These are phyloP conservation scores for Craseonycteris thonglongyai DNA, from an alignment of 2,113 vertebrate genomes.

Conservation along the genomic window DNA sequence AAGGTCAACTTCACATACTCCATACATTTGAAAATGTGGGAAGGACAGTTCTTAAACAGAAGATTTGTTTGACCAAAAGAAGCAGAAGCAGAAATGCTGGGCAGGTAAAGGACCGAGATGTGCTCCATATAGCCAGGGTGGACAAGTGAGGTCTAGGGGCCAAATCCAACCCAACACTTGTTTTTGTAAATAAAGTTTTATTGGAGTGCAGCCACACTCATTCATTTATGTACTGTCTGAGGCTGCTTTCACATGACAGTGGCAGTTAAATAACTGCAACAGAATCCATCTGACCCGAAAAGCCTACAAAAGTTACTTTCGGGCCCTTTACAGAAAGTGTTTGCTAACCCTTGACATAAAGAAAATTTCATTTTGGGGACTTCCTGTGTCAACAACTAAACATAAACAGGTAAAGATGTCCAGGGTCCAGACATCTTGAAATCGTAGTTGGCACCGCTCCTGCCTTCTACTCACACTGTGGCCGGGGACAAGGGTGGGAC, in stretches of 20 bases:
- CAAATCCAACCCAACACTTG: no score
- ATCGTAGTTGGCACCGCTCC: not conserved
- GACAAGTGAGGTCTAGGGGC: not conserved
- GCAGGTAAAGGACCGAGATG: not conserved
- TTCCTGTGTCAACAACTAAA: not conserved
- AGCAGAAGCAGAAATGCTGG: not conserved
- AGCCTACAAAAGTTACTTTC: not conserved
- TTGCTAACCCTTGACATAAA: not conserved
- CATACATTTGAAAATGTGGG: not conserved
- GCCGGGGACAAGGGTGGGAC: not conserved
- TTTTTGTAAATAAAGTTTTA: no score
- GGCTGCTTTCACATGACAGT: accelerated
- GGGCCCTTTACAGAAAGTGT: not conserved
- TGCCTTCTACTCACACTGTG: not conserved
- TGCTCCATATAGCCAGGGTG: accelerated
- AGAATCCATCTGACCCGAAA: not conserved
- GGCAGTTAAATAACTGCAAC: accelerated
- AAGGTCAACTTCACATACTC: not conserved
- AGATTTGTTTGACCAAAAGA: not conserved
- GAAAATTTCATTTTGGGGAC: not conserved
- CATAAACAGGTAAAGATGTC: not conserved
- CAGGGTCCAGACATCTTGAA: not conserved
- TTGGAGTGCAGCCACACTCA: accelerated
- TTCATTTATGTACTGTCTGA: accelerated
- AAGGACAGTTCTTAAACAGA: not conserved